These are phyloP conservation scores for Meghimatium bilineatum DNA, from an alignment of 2,888 invertebrate genomes.

Conservation along the genomic window DNA sequence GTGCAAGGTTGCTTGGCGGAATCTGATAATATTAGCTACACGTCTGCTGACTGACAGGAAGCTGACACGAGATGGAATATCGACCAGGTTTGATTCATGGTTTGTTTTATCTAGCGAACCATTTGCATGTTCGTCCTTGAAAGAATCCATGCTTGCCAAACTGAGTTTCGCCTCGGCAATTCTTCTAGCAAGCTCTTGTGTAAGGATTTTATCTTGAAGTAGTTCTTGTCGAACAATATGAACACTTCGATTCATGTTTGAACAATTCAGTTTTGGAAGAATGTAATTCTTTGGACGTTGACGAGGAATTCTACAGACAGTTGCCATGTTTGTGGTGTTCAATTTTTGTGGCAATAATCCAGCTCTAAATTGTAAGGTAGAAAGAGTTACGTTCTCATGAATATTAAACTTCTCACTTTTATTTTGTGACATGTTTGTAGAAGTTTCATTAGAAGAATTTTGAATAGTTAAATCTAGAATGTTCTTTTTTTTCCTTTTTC, in stretches of 20 bases:
- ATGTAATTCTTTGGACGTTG: neutral
- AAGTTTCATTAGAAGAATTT: neutral
- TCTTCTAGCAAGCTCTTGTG: neutral
- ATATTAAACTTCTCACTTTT: neutral
- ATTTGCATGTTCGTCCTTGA: neutral
- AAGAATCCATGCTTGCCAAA: neutral
- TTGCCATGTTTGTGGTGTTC: neutral
- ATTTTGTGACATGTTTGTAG: neutral
- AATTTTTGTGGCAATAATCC: neutral
- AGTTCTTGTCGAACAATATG: neutral
- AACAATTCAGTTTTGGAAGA: neutral
- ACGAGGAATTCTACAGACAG: neutral
- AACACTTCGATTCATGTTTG: neutral
- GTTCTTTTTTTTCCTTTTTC: neutral
- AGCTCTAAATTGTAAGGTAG: neutral
- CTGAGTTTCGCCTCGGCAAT: neutral
- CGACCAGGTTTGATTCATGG: no score
- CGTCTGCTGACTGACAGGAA: constrained; percentile 1
- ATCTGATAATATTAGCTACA: constrained; percentile 17
- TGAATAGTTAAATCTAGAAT: neutral
- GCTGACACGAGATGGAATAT: neutral
- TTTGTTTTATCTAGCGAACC: no score
- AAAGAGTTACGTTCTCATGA: neutral
- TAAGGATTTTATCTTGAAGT: neutral
- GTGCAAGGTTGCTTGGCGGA: neutral